These are phyloP conservation scores for Sarcophaga variegata DNA, from an alignment of 2,888 invertebrate species.

Conservation along the genomic window DNA sequence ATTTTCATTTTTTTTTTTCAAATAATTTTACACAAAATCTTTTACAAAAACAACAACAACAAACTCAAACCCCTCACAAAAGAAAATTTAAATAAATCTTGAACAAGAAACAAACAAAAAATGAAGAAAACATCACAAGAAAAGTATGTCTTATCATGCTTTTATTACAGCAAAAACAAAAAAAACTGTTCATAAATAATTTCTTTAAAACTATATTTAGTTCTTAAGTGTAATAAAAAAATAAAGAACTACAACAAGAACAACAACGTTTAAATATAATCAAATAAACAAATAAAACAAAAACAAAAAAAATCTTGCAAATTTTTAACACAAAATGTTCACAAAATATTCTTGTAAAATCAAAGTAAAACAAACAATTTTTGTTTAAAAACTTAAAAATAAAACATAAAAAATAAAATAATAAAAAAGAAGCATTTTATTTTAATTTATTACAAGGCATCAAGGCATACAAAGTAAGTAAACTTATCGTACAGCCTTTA, in stretches of 20 bases:
- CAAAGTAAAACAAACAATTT: conserved; percentile 47
- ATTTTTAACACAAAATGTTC: conserved; percentile 36
- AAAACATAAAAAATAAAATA: conserved; percentile 18
- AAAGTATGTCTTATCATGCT: conserved; percentile 40
- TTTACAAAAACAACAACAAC: conserved; percentile 26
- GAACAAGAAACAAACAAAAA: conserved; percentile 29
- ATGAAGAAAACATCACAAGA: background rate
- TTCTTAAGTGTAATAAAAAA: conserved; percentile 57
- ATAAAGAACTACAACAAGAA: background rate
- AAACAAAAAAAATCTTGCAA: conserved; percentile 41
- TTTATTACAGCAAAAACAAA: conserved; percentile 23
- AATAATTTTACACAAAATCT: conserved; percentile 45
- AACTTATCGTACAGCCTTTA: too few species aligned
- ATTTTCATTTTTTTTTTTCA: conserved; percentile 1
- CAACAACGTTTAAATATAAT: background rate
- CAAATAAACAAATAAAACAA: conserved; percentile 29
- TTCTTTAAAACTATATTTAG: conserved; percentile 49
- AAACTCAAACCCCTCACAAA: background rate
- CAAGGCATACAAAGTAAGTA: too few species aligned
- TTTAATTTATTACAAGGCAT: too few species aligned
- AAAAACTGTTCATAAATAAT: background rate
- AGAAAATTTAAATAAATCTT: conserved; percentile 6
- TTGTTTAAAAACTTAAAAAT: conserved; percentile 41
- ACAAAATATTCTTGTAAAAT: conserved; percentile 54
- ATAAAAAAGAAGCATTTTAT: background rate